Base-by-base conservation (phyloP, 2,113 vertebrate genomes). In the Oreochromis aureus region DNA sequence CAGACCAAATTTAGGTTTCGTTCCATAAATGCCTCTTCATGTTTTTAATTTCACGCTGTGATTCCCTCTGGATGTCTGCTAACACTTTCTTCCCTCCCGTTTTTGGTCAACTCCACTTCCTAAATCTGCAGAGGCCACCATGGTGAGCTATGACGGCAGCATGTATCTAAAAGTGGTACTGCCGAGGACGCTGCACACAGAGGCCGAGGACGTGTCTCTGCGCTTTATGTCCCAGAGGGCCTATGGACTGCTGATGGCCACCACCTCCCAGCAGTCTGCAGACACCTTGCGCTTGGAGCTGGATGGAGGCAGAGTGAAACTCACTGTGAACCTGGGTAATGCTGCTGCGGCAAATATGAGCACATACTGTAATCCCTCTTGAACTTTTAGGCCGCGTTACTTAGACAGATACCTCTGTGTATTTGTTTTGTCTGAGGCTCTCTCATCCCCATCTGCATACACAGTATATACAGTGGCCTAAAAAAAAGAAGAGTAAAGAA, bases 261-360 rank as follows among this genome's bases (percentile, higher is more conserved):
- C 98, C 93, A 98, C 98, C 83, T 99, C 98, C 24, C 97, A 98
- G 90, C 97, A 98, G 92, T 99, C 98, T 0, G 98, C 98, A 0
- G 98, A 99, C 95, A 98, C 98, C 1, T 97, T 99, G 87, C 97
- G 98, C 80, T 95, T 99, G 16, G 98, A 99, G 96, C 96, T 99
- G 93, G 98, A 99, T 13, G 97, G 97, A 10, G 98, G 98, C 48
- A 96, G 97, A 95, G 97, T 99, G 95, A 98, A 97, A 84, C 98
- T 99, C 92, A 99, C 98, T 27, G 97, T 99, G 92, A 99, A 99
- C 96, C 97, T 99, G 95, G 98, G 98, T 99, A 98, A 97, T 95
- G 76, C 73, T 82, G 39, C 48, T 83, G 83, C 83, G 16, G 85
- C 61, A 61, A 73, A 87, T 61, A 56, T 19, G 16, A 58, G 89